A percentile compares a stretch with the other conserved stretches of the same genome.
phyloP scores from a whole-genome alignment of 1,140 invertebrate genomes.

The Dufourea novaeangliae region DNA sequence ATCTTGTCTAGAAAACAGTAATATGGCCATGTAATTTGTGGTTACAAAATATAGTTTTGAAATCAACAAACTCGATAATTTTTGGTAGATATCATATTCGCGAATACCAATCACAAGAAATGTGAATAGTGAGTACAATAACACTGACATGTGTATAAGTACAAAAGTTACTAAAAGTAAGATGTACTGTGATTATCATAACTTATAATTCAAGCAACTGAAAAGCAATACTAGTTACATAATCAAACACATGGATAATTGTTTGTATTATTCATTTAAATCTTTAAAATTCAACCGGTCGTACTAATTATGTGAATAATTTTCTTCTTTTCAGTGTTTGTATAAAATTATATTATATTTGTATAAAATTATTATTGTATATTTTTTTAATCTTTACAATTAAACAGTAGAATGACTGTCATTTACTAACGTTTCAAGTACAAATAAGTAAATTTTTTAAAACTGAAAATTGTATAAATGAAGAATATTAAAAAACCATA shows the following conservation, averaged over 20 bases:
- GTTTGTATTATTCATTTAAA: conserved; percentile 18
- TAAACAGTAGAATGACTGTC: neutral
- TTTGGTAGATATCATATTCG: conserved; percentile 21
- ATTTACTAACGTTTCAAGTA: neutral
- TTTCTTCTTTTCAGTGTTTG: neutral
- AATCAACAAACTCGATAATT: conserved; percentile 16
- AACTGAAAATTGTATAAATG: neutral
- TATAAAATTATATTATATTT: neutral
- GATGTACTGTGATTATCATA: neutral
- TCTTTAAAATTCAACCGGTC: neutral
- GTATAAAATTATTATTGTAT: neutral
- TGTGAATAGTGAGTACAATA: neutral
- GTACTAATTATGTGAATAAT: neutral
- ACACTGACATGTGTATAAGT: neutral
- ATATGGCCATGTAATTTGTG: conserved; percentile 55
- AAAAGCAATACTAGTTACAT: conserved; percentile 41
- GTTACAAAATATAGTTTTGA: conserved; percentile 56
- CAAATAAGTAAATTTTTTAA: conserved; percentile 20
- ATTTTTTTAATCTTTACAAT: neutral
- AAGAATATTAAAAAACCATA: neutral
- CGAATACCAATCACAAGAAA: conserved; percentile 1
- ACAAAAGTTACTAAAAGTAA: conserved; percentile 8
- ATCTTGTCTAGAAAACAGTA: conserved; percentile 53
- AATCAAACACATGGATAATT: conserved; percentile 16
- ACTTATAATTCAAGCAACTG: conserved; percentile 5